Percentiles rank a stretch among this genome's conserved stretches.
Evolutionary conservation across 2,888 invertebrate genomes (phyloP).

Genomic region (Sturmia bella): DNA sequence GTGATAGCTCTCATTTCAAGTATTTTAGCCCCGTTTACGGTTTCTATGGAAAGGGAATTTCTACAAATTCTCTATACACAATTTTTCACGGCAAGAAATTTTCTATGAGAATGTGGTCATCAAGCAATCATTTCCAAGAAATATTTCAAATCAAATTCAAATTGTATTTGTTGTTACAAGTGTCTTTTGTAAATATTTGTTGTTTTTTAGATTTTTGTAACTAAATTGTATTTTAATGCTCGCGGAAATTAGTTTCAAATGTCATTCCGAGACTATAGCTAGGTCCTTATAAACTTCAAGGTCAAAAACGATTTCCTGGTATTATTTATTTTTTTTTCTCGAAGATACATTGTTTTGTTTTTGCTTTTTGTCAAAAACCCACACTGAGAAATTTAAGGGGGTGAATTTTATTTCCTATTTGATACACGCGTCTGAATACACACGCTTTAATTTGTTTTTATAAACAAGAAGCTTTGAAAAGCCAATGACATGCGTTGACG

Average conservation of each 20-base stretch:
- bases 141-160: too few relatives aligned
- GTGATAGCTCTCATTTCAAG: too few relatives aligned
- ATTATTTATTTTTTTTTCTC: constrained; percentile 9
- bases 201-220: not conserved
- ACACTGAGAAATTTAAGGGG: constrained; percentile 48
- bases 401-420: constrained; percentile 31
- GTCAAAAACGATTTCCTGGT: constrained; percentile 51
- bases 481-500: constrained; percentile 67
- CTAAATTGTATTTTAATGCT: too few relatives aligned
- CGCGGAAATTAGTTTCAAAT: not conserved
- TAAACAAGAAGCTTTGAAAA: constrained; percentile 39
- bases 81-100: too few relatives aligned
- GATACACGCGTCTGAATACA: not conserved
- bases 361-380: not conserved
- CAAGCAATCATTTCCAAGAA: too few relatives aligned
- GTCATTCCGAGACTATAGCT: constrained; percentile 10
- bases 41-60: too few relatives aligned
- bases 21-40: too few relatives aligned
- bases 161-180: too few relatives aligned
- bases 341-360: not conserved
- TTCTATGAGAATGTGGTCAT: not conserved
- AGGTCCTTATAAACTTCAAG: constrained; percentile 60
- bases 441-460: not conserved
- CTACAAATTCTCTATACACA: too few relatives aligned
- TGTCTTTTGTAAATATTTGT: not conserved